A percentile compares a stretch with the other conserved stretches of the same genome.
Evolutionary conservation across 2,797 vertebrate genomes (phyloP).

Genomic region (Xerus rutilus): DNA sequence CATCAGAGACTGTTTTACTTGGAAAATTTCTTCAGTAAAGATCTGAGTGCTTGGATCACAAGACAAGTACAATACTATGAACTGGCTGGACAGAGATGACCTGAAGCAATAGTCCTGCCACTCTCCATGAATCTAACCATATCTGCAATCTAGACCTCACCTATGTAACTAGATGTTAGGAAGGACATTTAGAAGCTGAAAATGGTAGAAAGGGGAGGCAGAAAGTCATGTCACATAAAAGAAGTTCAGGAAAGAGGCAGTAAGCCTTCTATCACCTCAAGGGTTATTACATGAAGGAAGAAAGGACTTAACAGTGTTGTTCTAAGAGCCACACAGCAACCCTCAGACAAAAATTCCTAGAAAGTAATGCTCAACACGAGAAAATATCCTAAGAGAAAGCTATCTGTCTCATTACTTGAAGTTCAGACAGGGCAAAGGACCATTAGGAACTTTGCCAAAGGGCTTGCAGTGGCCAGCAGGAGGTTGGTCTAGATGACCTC

Average conservation of each 20-base stretch:
- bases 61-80: background rate
- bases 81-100: background rate
- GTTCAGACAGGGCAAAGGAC: background rate
- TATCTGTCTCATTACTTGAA: background rate
- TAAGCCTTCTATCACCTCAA: background rate
- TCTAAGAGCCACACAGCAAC: background rate
- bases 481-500: background rate
- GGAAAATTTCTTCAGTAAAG: background rate
- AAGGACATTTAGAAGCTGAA: conserved; percentile 15
- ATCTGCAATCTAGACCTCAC: background rate
- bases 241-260: background rate
- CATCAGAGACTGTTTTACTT: background rate
- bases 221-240: background rate
- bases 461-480: background rate
- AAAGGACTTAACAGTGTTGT: background rate
- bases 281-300: background rate
- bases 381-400: conserved; percentile 25
- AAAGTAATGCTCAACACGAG: conserved; percentile 35
- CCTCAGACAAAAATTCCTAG: background rate
- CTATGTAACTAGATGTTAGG: background rate
- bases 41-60: background rate
- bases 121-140: background rate
- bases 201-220: background rate
- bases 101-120: background rate
- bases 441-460: background rate